phyloP scores from a whole-genome alignment of 2,888 invertebrate genomes.

The Leptinotarsa rubiginosa region DNA sequence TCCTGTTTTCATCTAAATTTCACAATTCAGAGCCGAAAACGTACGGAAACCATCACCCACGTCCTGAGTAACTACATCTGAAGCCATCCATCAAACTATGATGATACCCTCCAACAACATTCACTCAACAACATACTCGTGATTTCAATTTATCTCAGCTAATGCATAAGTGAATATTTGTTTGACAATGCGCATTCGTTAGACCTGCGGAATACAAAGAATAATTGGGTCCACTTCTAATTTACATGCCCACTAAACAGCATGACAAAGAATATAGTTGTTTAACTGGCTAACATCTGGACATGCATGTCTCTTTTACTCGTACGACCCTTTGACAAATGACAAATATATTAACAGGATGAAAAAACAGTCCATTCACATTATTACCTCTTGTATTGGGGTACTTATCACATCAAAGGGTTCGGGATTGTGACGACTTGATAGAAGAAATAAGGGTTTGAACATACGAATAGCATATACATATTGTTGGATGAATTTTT shows the following conservation, averaged over 20 bases:
- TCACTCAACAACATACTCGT: slow-evolving; percentile 19
- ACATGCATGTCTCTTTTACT: slow-evolving; percentile 44
- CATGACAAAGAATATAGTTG: slow-evolving; percentile 50
- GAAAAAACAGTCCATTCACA: slow-evolving; percentile 47
- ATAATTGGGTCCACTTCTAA: slow-evolving; percentile 49
- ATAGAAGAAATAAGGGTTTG: neutral
- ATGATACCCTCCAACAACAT: neutral
- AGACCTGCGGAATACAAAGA: slow-evolving; percentile 38
- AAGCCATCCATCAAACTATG: neutral
- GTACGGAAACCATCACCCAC: neutral
- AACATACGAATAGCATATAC: neutral
- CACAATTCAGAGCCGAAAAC: too few relatives aligned
- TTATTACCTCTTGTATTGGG: slow-evolving; percentile 47
- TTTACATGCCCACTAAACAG: slow-evolving; percentile 55
- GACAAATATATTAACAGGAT: slow-evolving; percentile 48
- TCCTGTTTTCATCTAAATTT: too few relatives aligned
- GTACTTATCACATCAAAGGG: slow-evolving; percentile 48
- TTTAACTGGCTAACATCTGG: slow-evolving; percentile 56
- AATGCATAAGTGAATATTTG: slow-evolving; percentile 38
- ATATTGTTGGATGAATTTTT: too few relatives aligned
- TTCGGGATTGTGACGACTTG: neutral
- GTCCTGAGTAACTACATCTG: neutral
- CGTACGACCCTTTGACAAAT: slow-evolving; percentile 50
- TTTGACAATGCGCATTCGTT: slow-evolving; percentile 41
- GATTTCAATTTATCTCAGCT: slow-evolving; percentile 36